Evolutionary conservation across 2,113 vertebrate species (phyloP).

Genomic region (Tylochromis polylepis): DNA sequence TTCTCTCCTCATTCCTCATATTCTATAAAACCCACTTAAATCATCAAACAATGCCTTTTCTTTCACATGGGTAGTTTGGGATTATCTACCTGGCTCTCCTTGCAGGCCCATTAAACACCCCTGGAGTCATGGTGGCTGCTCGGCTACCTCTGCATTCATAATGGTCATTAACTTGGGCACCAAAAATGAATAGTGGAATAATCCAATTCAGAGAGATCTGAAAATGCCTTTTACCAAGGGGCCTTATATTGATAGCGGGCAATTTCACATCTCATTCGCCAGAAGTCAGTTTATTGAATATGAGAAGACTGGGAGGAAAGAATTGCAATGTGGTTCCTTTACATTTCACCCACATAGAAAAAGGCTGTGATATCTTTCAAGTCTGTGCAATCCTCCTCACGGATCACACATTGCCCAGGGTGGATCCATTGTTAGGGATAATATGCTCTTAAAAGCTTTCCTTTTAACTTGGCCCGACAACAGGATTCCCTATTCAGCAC

Average conservation of each 20-base stretch:
- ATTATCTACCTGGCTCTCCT: constrained; percentile 50
- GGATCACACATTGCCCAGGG: constrained; percentile 33
- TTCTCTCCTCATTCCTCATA: not conserved
- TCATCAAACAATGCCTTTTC: constrained; percentile 38
- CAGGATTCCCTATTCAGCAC: constrained; percentile 42
- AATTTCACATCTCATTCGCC: constrained; percentile 73
- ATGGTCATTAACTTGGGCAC: constrained; percentile 61
- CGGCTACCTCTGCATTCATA: constrained; percentile 58
- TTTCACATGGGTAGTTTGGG: constrained; percentile 36
- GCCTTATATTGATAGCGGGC: constrained; percentile 53
- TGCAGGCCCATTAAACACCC: constrained; percentile 41
- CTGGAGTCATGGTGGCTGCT: constrained; percentile 45
- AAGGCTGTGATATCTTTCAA: constrained; percentile 29
- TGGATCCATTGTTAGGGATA: constrained; percentile 51
- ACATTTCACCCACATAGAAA: constrained; percentile 46
- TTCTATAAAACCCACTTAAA: constrained; percentile 30
- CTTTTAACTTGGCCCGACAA: constrained; percentile 24
- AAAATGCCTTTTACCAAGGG: constrained; percentile 63
- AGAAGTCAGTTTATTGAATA: constrained; percentile 67
- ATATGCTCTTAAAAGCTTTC: constrained; percentile 58
- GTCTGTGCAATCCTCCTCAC: constrained; percentile 21
- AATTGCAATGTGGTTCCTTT: constrained; percentile 50
- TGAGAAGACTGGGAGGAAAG: constrained; percentile 41
- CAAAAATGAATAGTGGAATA: constrained; percentile 64
- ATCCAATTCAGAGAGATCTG: constrained; percentile 58